Evolutionary conservation across 2,113 vertebrate species (phyloP), one percentile per base, ranked within the genome.

Genomic region (Labeo catla): DNA sequence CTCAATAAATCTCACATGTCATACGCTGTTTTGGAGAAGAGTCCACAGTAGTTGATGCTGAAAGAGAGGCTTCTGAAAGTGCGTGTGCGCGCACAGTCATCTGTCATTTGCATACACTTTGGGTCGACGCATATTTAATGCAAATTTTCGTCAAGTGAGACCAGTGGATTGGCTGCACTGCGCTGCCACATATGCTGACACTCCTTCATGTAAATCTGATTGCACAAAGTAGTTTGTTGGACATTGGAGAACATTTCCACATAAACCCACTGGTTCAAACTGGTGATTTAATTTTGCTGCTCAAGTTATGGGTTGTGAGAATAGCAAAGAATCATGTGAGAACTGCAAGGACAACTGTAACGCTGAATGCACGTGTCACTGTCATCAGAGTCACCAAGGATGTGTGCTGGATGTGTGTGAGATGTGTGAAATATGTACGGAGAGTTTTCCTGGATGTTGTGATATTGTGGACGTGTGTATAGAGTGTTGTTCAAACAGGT

Each of bases 291-390:
- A 76, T 16, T 9, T 79, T 13, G 11, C 36, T 45, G 28, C 10
- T 19, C 36, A 57, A 36, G 52, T n/a, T 78, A 81, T 81, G 78
- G 78, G 57, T 45, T 47, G 78, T 81, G 57, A n/a, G 13, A 23
- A 23, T 39, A 81, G 78, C 59, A 81, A 47, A 81, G n/a, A 63
- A 16, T 15, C 6, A 6, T 81, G 78, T 63, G 78, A 81, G 36
- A 47, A 3, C 16, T 81, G 78, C 59, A 65, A 81, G 11, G 57
- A 63, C 8, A 81, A 47, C 11, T 81, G 78, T 39, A 65, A 9
- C 45, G 47, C 8, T 45, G 78, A 45, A 45, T 81, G 78, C 39
- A 47, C 6, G 3, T 81, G 78, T 15, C 57, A 23, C 21, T 81
- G 78, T 47, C 78, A 81, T 65, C 57, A 47, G 4, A 2, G 0